Conservation (phyloP, 2,113 vertebrate species). For the Eulacestoma nigropectus region DNA sequence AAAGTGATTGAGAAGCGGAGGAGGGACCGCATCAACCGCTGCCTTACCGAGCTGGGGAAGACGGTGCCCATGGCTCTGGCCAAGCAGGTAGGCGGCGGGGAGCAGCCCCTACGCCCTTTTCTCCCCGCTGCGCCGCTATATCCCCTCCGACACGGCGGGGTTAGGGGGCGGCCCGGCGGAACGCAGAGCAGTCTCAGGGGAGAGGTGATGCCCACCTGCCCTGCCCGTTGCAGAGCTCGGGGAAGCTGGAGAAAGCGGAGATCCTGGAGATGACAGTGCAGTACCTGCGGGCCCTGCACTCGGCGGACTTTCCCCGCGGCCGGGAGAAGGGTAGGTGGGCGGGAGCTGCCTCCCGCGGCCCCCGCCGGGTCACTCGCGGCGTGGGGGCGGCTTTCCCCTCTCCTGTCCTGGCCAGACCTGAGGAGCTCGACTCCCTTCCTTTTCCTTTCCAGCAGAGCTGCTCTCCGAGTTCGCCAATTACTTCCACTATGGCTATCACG, state of each 20-base stretch:
- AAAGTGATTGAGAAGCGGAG: slow-evolving; percentile 97
- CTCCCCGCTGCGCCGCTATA: background rate
- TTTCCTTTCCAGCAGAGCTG: slow-evolving; percentile 78
- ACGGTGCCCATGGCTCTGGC: slow-evolving; percentile 96
- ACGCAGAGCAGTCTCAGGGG: background rate
- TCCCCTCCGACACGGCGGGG: background rate
- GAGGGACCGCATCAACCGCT: slow-evolving; percentile 93
- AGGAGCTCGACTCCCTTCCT: background rate
- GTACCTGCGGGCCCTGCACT: slow-evolving; percentile 91
- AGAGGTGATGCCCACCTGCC: background rate
- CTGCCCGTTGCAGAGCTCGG: slow-evolving; percentile 80
- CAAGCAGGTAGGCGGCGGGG: slow-evolving; percentile 84
- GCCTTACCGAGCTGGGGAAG: slow-evolving; percentile 91
- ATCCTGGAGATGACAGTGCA: slow-evolving; percentile 98
- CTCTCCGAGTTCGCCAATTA: slow-evolving; percentile 98
- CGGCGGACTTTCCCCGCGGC: slow-evolving; percentile 90
- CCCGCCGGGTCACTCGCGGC: background rate
- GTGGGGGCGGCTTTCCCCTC: background rate
- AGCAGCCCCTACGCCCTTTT: background rate
- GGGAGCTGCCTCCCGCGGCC: background rate
- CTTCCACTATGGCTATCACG: slow-evolving; percentile 96
- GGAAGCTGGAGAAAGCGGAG: slow-evolving; percentile 96
- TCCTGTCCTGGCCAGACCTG: background rate
- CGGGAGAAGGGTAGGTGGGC: slow-evolving; percentile 87
- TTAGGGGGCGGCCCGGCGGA: background rate